Conservation (phyloP, 1,140 invertebrate genomes). For the Solenopsis invicta region DNA sequence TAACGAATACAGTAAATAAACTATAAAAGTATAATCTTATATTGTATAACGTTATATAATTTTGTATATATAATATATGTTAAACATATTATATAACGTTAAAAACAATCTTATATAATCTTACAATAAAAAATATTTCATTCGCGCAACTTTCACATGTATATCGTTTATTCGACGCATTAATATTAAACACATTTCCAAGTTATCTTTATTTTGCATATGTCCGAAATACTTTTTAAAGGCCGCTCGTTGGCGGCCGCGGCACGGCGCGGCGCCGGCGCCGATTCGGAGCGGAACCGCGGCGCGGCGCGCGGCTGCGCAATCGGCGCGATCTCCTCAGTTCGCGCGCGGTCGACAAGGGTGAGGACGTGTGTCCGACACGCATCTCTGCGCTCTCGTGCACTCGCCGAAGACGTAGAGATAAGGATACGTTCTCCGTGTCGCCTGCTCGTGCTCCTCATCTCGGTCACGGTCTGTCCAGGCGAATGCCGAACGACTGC, state of each 20-base stretch:
- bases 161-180: too few species aligned
- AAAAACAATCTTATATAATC: too few species aligned
- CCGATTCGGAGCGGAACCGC: background rate
- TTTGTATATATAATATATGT: too few species aligned
- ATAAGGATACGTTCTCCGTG: background rate
- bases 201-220: too few species aligned
- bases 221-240: too few species aligned
- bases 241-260: background rate
- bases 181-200: too few species aligned
- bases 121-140: too few species aligned
- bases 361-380: constrained; percentile 33
- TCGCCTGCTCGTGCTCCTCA: background rate
- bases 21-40: too few species aligned
- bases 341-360: constrained; percentile 65
- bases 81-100: too few species aligned
- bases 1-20: too few species aligned
- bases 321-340: constrained; percentile 45
- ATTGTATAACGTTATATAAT: too few species aligned
- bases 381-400: background rate
- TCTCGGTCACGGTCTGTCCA: background rate
- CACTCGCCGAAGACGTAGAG: background rate
- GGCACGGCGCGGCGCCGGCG: background rate
- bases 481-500: constrained; percentile 45
- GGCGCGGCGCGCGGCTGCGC: background rate
- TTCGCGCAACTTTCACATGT: too few species aligned